Base-by-base conservation (phyloP, 1,140 invertebrate species). In the Manduca sexta region DNA sequence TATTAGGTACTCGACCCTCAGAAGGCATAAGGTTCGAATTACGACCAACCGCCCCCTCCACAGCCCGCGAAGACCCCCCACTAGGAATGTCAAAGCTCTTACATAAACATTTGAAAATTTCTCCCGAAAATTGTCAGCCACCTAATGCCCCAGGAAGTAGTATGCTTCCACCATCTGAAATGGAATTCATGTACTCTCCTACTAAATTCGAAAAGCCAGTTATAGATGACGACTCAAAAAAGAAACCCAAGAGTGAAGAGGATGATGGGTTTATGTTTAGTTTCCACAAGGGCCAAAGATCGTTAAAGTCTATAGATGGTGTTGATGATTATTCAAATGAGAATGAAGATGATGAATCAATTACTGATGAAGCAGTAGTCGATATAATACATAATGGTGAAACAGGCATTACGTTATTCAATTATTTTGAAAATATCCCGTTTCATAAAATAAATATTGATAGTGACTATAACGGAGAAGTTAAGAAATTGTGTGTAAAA, bases 11-110 rank as follows among this genome's bases (percentile, higher is more conserved):
- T 12, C 45, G 16, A n/a, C 31, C 39, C 1, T 40, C 45, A 38
- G 62, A 64, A 51, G 61, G 54, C 6, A 38, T 65, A 1, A 37
- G 51, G 39, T 30, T 65, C n/a, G 54, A 65, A 45, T 21, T 50
- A 5, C 50, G 45, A 33, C 49, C 46, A n/a, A 52, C 44, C n/a
- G 21, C 33, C 1, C 3, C 16, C 4, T 15, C n/a, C 14, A 8
- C 3, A 8, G 2, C 46, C 1, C 26, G 45, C 18, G 51, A 53
- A 18, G 52, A 56, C 17, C 29, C 40, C 8, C 21, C 40, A 11
- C 13, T 43, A 6, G 42, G 44, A 35, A 29, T 63, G 1, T 21
- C 40, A 3, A 52, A 54, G 8, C 18, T 31, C 2, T 5, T 64
- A 3, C 15, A 43, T 15, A 60, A 58, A 21, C 58, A 65, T 40